phyloP scores from a whole-genome alignment of 1,140 invertebrate genomes.

The Drosophila albomicans region DNA sequence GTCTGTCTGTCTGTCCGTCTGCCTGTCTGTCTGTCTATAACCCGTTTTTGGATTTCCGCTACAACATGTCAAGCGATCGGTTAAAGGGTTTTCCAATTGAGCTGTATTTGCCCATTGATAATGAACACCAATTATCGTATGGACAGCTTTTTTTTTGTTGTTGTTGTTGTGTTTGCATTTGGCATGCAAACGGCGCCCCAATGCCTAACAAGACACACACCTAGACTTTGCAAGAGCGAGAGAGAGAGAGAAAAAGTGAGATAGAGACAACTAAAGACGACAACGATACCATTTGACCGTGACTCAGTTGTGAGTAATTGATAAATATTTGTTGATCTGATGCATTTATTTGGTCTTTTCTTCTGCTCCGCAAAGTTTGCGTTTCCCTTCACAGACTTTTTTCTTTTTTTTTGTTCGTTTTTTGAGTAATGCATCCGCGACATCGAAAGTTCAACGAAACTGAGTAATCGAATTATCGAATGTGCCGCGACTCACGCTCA shows the following conservation, averaged over 20 bases:
- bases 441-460: neutral
- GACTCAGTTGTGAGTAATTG: conserved; percentile 72
- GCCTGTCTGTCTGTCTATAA: conserved; percentile 6
- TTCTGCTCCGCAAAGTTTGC: conserved; percentile 14
- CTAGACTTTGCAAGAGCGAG: neutral
- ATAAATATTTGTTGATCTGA: conserved; percentile 63
- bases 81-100: conserved; percentile 71
- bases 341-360: conserved; percentile 61
- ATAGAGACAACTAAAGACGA: conserved; percentile 8
- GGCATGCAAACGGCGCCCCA: conserved; percentile 51
- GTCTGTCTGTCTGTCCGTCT: neutral
- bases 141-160: conserved; percentile 30
- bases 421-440: conserved; percentile 44
- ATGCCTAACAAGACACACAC: conserved; percentile 34
- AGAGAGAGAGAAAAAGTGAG: neutral
- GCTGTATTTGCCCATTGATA: conserved; percentile 80
- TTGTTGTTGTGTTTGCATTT: conserved; percentile 46
- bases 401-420: no score
- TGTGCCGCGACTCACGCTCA: neutral
- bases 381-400: conserved; percentile 27
- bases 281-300: conserved; percentile 53
- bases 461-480: conserved; percentile 37
- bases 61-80: conserved; percentile 54
- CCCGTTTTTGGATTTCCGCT: conserved; percentile 69
- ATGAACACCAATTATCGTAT: conserved; percentile 78